Percentiles rank a stretch among this genome's conserved stretches.
Conservation (phyloP, 2,113 vertebrate species). For the Coreoperca whiteheadi region DNA sequence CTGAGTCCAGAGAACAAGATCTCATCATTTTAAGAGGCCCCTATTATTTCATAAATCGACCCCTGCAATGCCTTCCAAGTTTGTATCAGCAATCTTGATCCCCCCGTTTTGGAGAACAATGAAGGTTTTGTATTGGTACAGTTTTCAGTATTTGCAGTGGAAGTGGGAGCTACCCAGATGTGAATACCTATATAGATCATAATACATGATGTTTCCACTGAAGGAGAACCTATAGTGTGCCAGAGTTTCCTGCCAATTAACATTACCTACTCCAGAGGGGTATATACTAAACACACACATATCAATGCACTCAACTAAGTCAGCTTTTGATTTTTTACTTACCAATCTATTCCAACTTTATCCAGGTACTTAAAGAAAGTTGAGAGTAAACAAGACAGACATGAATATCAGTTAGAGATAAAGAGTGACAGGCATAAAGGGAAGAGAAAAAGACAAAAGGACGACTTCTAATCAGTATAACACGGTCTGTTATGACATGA, state of each 20-base stretch:
- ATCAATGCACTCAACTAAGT: neutral
- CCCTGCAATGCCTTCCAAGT: conserved; percentile 47
- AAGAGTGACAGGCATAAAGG: conserved; percentile 11
- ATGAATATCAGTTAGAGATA: conserved; percentile 19
- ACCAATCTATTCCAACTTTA: conserved; percentile 12
- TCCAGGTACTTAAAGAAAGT: conserved; percentile 26
- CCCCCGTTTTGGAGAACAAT: conserved; percentile 57
- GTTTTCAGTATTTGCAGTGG: conserved; percentile 21
- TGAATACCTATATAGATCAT: conserved; percentile 4
- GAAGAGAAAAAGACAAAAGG: conserved; percentile 39
- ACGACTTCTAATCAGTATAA: conserved; percentile 56
- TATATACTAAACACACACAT: neutral
- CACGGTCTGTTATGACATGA: conserved; percentile 55
- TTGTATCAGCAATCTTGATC: conserved; percentile 59
- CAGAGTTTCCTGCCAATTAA: conserved; percentile 23
- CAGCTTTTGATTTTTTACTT: neutral
- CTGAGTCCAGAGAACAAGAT: conserved; percentile 64
- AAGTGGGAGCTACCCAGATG: conserved; percentile 20
- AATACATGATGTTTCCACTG: conserved; percentile 30
- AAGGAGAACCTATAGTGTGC: neutral
- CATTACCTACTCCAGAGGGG: neutral
- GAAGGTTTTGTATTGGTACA: conserved; percentile 43
- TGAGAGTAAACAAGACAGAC: neutral
- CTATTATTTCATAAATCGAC: conserved; percentile 71
- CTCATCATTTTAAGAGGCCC: conserved; percentile 64